Percentiles rank a stretch among this genome's conserved stretches.
Conservation (phyloP, 2,113 vertebrate species). For the Leucoraja erinaceus region DNA sequence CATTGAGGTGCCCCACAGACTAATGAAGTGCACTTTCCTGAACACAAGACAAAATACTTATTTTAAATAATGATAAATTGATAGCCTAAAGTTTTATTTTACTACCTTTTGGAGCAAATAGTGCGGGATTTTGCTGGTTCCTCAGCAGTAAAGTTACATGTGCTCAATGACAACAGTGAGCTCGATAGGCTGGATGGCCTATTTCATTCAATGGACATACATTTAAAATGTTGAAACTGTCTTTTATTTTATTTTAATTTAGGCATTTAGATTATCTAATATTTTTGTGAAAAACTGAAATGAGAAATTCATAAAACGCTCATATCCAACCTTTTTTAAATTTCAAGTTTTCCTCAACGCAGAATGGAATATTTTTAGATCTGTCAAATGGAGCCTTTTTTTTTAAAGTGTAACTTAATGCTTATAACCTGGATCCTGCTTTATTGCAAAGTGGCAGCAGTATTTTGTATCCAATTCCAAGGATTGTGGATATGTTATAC, state of each 20-base stretch:
- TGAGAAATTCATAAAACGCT: background rate
- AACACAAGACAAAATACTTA: background rate
- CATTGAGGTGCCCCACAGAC: background rate
- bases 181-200: background rate
- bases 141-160: background rate
- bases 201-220: background rate
- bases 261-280: background rate
- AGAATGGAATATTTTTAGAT: background rate
- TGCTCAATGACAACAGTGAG: background rate
- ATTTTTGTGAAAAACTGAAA: constrained; percentile 11
- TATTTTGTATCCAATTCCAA: background rate
- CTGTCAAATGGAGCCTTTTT: background rate
- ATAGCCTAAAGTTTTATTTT: background rate
- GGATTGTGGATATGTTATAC: background rate
- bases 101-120: background rate
- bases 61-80: background rate
- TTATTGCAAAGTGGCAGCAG: background rate
- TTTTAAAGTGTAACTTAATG: background rate
- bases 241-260: background rate
- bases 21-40: background rate
- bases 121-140: background rate
- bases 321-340: background rate
- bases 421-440: background rate
- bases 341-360: background rate
- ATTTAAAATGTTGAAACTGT: background rate